Conservation (phyloP, 2,113 vertebrate species). For the Seriola rivoliana region DNA sequence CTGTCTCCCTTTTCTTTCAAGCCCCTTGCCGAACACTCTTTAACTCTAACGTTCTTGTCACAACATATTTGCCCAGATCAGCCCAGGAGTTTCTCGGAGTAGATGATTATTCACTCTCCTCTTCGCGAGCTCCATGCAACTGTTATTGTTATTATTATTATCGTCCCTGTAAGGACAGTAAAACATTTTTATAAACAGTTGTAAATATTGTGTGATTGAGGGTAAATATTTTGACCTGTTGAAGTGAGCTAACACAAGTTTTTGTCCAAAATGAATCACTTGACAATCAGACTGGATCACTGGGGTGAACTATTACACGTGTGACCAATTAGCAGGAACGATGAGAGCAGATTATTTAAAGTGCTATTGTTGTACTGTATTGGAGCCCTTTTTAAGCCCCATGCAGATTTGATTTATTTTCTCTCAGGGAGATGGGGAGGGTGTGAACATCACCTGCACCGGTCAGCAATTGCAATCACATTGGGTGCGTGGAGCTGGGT, state of each 20-base stretch:
- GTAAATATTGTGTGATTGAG: neutral
- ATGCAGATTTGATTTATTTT: neutral
- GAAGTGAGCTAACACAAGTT: neutral
- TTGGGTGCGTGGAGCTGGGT: neutral
- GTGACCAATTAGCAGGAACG: neutral
- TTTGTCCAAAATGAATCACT: conserved; percentile 10
- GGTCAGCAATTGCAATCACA: neutral
- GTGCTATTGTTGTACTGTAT: neutral
- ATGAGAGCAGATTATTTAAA: conserved; percentile 1
- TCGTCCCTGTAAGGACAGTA: neutral
- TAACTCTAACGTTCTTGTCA: conserved; percentile 35
- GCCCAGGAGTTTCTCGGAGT: neutral
- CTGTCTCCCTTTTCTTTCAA: conserved; percentile 27
- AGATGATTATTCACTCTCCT: conserved; percentile 11
- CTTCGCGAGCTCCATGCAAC: neutral
- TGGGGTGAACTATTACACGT: neutral
- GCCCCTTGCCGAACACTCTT: conserved; percentile 22
- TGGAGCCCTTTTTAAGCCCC: neutral
- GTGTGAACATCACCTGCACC: neutral
- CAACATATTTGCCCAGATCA: conserved; percentile 32
- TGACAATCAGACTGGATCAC: neutral
- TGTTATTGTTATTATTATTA: neutral
- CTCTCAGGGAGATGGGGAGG: neutral
- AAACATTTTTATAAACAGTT: neutral
- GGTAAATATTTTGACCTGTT: neutral